Evolutionary conservation across 1,140 invertebrate genomes (phyloP), one percentile per base, ranked within the genome.

Genomic region (Daktulosphaira vitifoliae): DNA sequence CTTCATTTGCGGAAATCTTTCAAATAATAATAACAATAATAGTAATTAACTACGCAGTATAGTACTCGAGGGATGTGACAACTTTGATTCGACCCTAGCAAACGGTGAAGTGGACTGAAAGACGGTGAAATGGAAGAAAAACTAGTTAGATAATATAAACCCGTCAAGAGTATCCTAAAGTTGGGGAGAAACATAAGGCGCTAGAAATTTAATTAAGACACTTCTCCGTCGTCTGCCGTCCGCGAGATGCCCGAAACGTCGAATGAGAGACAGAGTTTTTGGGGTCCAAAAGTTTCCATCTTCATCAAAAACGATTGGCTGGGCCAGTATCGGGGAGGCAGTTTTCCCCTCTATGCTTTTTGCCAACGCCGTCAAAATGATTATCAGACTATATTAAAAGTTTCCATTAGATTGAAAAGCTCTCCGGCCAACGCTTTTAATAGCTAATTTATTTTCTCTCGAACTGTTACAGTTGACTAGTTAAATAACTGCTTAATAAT

Each of bases 121-220:
- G n/a, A n/a, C n/a, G n/a, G n/a, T n/a, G n/a, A n/a, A n/a, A n/a
- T n/a, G 29, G 29, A 11, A 11, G 29, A 11, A 11, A 11, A 33
- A 33, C 5, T 33, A 33, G 29, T 11, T 5, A 11, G 29, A 33
- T 33, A 33, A 33, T 33, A 33, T 11, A 11, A 33, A 33, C 29
- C 29, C 29, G 29, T 33, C 29, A 33, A 33, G 29, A 33, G 53
- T 39, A 22, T 42, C 15, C 53, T 13, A 56, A 56, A 56, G 33
- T 56, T 44, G 39, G 54, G 2, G 25, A 11, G 29, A 6, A 62
- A 62, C 56, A 62, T 46, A 62, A 62, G 56, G 56, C 56, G 56
- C 56, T 37, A 59, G 54, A 59, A 59, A 62, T 62, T 62, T 62
- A 62, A 62, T 62, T 62, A 62, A 62, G 56, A 62, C 39, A 38